Conservation (phyloP, 2,797 vertebrate genomes). For the Columba guinea region DNA sequence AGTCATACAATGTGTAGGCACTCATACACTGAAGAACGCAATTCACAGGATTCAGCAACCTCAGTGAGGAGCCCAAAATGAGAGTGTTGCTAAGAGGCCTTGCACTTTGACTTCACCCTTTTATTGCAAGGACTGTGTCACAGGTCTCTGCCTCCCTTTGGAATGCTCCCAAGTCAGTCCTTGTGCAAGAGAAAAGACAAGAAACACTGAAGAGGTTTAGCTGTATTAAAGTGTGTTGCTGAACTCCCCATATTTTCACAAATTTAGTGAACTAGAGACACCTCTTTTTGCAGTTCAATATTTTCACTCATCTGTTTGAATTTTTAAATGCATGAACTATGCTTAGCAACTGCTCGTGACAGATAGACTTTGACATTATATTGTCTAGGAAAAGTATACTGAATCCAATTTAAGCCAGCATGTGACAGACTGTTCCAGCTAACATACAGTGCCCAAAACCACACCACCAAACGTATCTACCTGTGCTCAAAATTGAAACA, state of each 20-base stretch:
- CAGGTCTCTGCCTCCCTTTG: background rate
- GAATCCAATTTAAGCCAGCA: background rate
- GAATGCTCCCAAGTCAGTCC: background rate
- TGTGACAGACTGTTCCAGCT: background rate
- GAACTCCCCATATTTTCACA: background rate
- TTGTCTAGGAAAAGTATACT: background rate
- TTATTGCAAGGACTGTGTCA: background rate
- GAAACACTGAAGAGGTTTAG: background rate
- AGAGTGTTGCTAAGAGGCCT: background rate
- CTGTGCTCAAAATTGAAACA: background rate
- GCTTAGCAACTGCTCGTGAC: background rate
- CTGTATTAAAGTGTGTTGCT: background rate
- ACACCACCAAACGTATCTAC: background rate
- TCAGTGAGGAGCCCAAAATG: background rate
- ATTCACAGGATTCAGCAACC: background rate
- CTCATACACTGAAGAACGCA: background rate
- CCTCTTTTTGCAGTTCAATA: background rate
- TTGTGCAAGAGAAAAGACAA: background rate
- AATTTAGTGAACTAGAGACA: background rate
- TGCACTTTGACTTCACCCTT: background rate
- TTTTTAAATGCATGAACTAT: background rate
- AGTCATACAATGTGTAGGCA: background rate
- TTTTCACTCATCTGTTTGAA: background rate
- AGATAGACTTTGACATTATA: conserved; percentile 30
- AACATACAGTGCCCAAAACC: background rate